Evolutionary conservation across 2,888 invertebrate species (phyloP), one percentile per base, ranked within the genome.

Genomic region (Caenorhabditis sulstoni): DNA sequence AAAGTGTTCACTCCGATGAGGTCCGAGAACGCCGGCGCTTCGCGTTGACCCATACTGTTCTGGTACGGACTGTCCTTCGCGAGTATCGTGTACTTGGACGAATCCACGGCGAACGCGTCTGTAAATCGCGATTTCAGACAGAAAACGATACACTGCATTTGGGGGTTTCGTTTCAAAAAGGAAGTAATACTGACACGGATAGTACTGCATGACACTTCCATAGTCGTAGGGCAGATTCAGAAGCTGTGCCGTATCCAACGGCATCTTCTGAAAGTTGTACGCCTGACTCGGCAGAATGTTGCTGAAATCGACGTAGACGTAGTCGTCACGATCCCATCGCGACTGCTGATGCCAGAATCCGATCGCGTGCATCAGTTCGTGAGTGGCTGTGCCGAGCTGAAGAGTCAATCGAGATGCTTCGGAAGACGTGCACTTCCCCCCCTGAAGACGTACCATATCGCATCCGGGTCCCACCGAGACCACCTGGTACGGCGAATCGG

Each of bases 201-300:
- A 75, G 65, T 85, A 85, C 62, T 85, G 82, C 85, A 85, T 85
- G 16, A 85, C 83, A 71, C 82, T 83, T 53, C 85, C 85, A 18
- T 80, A 81, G 39, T 85, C 83, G 71, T 81, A 85, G 2, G 65
- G 61, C 3, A 77, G 11, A 16, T 66, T 68, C 41, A 81, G 44
- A 16, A 79, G 59, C 35, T 73, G 77, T 5, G 79, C 76, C 20
- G 70, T 58, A 29, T 47, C 61, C 16, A 59, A 0, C 0, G 81
- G 64, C 79, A 79, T 68, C 52, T 83, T 81, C 9, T 75, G 68
- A 41, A 83, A 83, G 37, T 83, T 83, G 52, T 83, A 75, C 4
- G 47, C 61, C 8, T 73, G 74, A 16, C 57, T 52, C 2, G 79
- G 70, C 14, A 76, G 39, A 37, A 83, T 83, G 58, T 83, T 83